Base-by-base conservation (phyloP, 2,797 vertebrate species). In the Channa striata region DNA sequence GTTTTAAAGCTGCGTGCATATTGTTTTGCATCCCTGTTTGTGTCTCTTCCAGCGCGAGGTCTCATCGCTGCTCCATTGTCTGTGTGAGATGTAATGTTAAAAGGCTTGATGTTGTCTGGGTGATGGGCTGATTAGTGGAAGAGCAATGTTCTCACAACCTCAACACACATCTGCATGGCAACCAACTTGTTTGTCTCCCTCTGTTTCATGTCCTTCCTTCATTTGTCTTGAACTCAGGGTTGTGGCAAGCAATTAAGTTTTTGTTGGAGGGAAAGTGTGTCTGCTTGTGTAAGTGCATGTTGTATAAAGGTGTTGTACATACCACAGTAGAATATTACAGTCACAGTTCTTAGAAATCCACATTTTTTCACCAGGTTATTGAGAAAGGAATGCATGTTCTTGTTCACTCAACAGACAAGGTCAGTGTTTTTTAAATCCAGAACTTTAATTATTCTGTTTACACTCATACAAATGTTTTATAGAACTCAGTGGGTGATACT, bases 91-190 rank as follows among this genome's bases (percentile, higher is more conserved):
- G 42, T 67, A 51, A 66, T 62, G 56, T 74, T 78, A 78, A 77
- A 63, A 62, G 74, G 67, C 58, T 68, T 43, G 66, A 67, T 82
- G 86, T 87, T 84, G 79, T 82, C 84, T 59, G 65, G 84, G 82
- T 63, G 72, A 91, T 83, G 68, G 49, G 59, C 66, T 91, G 86
- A 88, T 91, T 87, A 82, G 77, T 69, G 58, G 74, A 54, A 68
- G 54, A 65, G 65, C 65, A 2, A 64, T 62, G 16, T 88, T 89
- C 76, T 88, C 78, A 80, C 81, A 74, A 67, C 74, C 75, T 83
- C 64, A 73, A 77, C 72, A 68, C 67, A 81, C 74, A 83, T 89
- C 83, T 89, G 88, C 89, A 89, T 86, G 88, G 85, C 81, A 89
- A 92, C 89, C 79, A 67, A 68, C 72, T 78, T 86, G 84, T 89